Conservation (phyloP, 2,797 vertebrate genomes). For the Hyperoplus immaculatus region DNA sequence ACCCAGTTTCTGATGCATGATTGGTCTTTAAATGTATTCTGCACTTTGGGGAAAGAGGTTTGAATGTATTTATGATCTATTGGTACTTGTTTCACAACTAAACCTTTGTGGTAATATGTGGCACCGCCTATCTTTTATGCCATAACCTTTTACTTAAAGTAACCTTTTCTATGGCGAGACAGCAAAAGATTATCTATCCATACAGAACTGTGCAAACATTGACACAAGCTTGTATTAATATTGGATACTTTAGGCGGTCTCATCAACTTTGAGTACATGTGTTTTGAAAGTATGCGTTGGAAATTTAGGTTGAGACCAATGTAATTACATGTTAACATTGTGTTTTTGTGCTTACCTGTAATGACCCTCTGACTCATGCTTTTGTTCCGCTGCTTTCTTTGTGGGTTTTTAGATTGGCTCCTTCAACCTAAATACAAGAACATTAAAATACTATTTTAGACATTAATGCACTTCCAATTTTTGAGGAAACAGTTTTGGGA, state of each 20-base stretch:
- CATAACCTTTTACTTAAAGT: too few relatives aligned
- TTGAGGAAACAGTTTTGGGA: background rate
- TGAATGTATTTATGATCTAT: slow-evolving; percentile 33
- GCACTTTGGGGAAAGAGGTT: slow-evolving; percentile 20
- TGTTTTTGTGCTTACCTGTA: background rate
- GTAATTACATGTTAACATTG: background rate
- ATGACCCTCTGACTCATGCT: background rate
- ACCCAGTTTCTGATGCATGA: slow-evolving; percentile 67
- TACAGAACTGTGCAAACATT: background rate
- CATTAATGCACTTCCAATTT: background rate
- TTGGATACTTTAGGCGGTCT: background rate
- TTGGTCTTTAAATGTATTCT: slow-evolving; percentile 66
- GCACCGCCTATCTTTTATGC: background rate
- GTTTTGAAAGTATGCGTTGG: background rate
- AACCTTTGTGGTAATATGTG: slow-evolving; percentile 21
- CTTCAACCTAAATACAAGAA: too few relatives aligned
- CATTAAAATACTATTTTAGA: background rate
- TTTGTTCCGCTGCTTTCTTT: background rate
- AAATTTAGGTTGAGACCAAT: background rate
- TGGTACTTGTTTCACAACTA: slow-evolving; percentile 12
- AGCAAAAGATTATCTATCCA: background rate
- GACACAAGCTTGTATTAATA: background rate
- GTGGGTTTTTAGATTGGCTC: too few relatives aligned
- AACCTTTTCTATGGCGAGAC: background rate
- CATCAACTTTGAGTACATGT: background rate